Conservation (phyloP, 2,113 vertebrate species). For the Empidonax traillii region DNA sequence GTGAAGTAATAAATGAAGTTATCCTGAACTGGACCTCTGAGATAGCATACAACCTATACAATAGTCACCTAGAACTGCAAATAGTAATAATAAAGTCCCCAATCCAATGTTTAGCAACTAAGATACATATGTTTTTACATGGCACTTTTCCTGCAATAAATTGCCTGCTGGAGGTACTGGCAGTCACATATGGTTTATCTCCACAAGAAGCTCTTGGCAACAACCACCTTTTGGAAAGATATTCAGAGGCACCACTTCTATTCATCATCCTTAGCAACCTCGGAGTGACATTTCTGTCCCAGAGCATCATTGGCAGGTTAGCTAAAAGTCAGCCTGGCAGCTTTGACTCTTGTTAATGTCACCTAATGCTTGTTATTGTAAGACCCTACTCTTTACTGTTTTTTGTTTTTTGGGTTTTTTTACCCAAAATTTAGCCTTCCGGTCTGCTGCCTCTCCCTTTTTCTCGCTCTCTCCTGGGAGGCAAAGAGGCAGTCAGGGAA, state of each 20-base stretch:
- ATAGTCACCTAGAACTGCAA: background rate
- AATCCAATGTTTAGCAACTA: background rate
- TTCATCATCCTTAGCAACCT: background rate
- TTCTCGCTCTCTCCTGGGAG: background rate
- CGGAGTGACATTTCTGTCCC: background rate
- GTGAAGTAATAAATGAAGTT: fast-evolving
- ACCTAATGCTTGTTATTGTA: background rate
- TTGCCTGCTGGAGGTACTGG: background rate
- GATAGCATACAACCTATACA: background rate
- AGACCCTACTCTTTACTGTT: background rate
- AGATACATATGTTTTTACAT: background rate
- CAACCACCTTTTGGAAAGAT: background rate
- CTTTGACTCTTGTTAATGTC: background rate
- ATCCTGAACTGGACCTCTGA: background rate
- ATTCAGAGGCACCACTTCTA: background rate
- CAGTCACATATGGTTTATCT: background rate
- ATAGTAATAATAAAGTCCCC: background rate
- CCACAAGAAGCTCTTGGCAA: background rate
- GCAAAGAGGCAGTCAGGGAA: background rate
- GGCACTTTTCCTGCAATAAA: background rate
- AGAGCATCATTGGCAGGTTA: background rate
- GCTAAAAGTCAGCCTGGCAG: background rate
- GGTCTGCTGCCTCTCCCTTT: background rate
- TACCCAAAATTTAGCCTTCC: background rate
- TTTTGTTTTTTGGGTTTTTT: background rate